Base-by-base conservation (phyloP, 30 jellyfish, hydroid and myxozoan genomes). In the Aurelia aurita region DNA sequence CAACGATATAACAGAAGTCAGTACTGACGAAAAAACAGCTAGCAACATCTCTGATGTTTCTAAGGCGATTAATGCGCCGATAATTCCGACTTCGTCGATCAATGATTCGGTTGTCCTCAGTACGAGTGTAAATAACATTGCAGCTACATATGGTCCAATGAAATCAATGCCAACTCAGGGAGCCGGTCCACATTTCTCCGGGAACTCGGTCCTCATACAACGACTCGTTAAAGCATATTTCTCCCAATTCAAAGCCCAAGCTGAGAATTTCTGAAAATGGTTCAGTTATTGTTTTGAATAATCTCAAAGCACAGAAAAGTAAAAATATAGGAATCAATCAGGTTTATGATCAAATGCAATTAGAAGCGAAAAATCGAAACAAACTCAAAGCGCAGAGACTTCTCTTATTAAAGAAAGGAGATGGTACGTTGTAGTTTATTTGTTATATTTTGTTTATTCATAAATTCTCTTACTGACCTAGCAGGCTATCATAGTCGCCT, bases 181-280 rank as follows among this genome's bases (percentile, higher is more conserved):
- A 27, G 61, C 72, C 54, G 87, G 84, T 18, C 93, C 93, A 83
- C 66, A 46, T 83, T 15, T 68, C 87, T 2, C 87, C 93, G 9
- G 93, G 83, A 20, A 83, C 62, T 26, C 28, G 31, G 5, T 1
- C 55, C 10, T 34, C 74, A 7, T 28, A 21, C 9, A 75, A 57
- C 35, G 81, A 70, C 20, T n/a, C 81, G 7, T 11, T 71, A 23
- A 58, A 46, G 55, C 93, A 83, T 34, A 39, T 83, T 13, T 57
- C 87, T 31, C 93, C 93, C 25, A 16, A 69, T 16, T 39, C 93
- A n/a, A 46, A 70, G 45, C 93, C 93, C 49, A 60, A 70, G 45
- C 67, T 83, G 73, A 70, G 60, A 46, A 29, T 83, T 3, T 57
- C 93, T 59, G 58, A 44, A 5, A 83, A 83, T 51, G 93, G 93